A percentile compares a stretch with the other conserved stretches of the same genome.
Evolutionary conservation across 2,113 vertebrate genomes (phyloP).

Genomic region (Ailurus styani): DNA sequence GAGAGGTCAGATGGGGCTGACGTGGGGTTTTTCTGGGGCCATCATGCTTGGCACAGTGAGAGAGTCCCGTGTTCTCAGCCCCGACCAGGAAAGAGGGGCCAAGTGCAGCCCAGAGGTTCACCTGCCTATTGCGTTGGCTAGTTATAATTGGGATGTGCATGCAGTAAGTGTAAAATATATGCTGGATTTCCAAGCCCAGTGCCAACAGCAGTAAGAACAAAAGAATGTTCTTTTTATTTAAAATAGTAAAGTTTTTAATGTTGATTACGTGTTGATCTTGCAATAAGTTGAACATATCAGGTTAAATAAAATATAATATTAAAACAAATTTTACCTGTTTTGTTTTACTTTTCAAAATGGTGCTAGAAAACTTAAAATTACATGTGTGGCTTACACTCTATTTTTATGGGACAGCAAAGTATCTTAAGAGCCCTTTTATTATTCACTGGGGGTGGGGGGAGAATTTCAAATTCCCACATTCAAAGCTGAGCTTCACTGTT

Average conservation of each 20-base stretch:
- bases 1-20: background rate
- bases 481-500: background rate
- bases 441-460: too few species aligned
- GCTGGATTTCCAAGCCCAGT: background rate
- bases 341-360: background rate
- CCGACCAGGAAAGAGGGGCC: background rate
- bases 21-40: background rate
- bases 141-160: background rate
- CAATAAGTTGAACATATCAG: background rate
- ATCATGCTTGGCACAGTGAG: background rate
- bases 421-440: background rate
- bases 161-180: background rate
- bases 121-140: background rate
- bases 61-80: background rate
- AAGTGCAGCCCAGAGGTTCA: accelerated
- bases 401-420: background rate
- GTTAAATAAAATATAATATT: background rate
- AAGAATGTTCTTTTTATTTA: background rate
- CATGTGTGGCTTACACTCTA: background rate
- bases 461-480: background rate
- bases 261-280: background rate
- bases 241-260: background rate
- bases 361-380: background rate
- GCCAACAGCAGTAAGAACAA: background rate
- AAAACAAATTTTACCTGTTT: background rate